Percentiles rank a stretch among this genome's conserved stretches.
Conservation (phyloP, 2,888 invertebrate genomes). For the Drosophila nigricruria region DNA sequence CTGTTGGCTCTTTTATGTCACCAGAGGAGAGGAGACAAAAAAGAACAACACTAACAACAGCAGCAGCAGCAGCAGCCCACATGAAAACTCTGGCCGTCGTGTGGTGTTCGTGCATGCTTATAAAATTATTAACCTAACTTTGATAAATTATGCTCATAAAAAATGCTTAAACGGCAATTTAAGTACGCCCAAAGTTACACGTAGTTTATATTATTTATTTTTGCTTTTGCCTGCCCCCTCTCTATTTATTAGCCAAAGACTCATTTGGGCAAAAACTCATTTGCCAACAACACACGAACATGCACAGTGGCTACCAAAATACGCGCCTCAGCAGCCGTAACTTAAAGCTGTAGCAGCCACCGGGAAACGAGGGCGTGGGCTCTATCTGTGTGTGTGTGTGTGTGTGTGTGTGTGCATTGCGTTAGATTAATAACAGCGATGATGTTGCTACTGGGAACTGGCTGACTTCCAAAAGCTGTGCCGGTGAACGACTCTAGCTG, state of each 20-base stretch:
- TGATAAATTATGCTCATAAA: constrained; percentile 79
- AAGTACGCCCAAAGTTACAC: constrained; percentile 74
- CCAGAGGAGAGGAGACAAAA: constrained; percentile 17
- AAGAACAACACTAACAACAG: constrained; percentile 4
- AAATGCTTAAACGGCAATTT: constrained; percentile 77
- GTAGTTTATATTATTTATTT: constrained; percentile 29
- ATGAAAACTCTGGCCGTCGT: constrained; percentile 15
- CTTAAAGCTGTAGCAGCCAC: constrained; percentile 46
- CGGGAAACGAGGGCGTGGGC: constrained; percentile 44
- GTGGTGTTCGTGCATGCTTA: constrained; percentile 40
- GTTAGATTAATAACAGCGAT: constrained; percentile 74
- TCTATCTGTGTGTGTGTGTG: constrained; percentile 6
- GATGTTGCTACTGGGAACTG: constrained; percentile 61
- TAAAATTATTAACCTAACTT: constrained; percentile 77
- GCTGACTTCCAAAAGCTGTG: constrained; percentile 48
- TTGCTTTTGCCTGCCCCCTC: constrained; percentile 6
- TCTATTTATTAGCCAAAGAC: constrained; percentile 71
- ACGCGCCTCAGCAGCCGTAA: constrained; percentile 57
- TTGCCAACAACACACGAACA: constrained; percentile 56
- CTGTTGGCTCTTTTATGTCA: constrained; percentile 50
- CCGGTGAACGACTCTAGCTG: constrained; percentile 67
- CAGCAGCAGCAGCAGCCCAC: constrained; percentile 50
- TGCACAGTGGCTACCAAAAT: constrained; percentile 72
- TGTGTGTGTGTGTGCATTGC: constrained; percentile 48
- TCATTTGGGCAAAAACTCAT: constrained; percentile 69